A percentile compares a stretch with the other conserved stretches of the same genome.
Evolutionary conservation across 2,797 vertebrate genomes (phyloP).

Genomic region (Gadopsis bispinosus): DNA sequence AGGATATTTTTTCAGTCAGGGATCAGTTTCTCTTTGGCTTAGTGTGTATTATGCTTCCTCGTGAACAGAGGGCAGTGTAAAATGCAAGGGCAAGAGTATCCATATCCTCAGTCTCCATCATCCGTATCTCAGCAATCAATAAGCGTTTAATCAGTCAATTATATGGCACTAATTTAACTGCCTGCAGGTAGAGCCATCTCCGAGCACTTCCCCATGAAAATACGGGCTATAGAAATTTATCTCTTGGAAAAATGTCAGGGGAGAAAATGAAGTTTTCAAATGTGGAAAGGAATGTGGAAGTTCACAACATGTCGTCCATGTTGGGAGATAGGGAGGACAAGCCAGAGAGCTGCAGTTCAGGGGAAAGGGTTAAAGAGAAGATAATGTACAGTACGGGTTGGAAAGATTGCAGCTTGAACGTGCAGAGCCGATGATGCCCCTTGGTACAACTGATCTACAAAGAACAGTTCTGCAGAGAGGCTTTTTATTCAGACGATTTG

Average conservation of each 20-base stretch:
- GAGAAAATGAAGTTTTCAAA: constrained; percentile 81
- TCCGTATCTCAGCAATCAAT: constrained; percentile 83
- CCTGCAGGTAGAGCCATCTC: constrained; percentile 80
- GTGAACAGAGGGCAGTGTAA: constrained; percentile 69
- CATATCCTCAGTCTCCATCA: constrained; percentile 77
- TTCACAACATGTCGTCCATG: constrained; percentile 66
- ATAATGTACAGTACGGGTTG: constrained; percentile 36
- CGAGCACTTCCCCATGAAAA: constrained; percentile 78
- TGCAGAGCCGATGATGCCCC: constrained; percentile 45
- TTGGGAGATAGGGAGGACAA: constrained; percentile 65
- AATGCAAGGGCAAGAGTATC: constrained; percentile 76
- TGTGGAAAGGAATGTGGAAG: constrained; percentile 62
- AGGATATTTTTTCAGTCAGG: constrained; percentile 10
- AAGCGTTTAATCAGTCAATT: constrained; percentile 87
- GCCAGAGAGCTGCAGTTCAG: constrained; percentile 35
- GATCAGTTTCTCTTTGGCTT: constrained; percentile 49
- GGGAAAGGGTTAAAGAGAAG: constrained; percentile 50
- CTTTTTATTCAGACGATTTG: constrained; percentile 49
- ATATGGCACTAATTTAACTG: constrained; percentile 84
- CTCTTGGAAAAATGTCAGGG: constrained; percentile 83
- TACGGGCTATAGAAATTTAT: constrained; percentile 82
- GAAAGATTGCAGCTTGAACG: constrained; percentile 48
- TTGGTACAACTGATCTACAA: constrained; percentile 59
- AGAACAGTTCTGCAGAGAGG: constrained; percentile 48
- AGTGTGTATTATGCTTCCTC: constrained; percentile 42